Evolutionary conservation across 2,888 invertebrate species (phyloP).

Genomic region (Drosophila affinis): DNA sequence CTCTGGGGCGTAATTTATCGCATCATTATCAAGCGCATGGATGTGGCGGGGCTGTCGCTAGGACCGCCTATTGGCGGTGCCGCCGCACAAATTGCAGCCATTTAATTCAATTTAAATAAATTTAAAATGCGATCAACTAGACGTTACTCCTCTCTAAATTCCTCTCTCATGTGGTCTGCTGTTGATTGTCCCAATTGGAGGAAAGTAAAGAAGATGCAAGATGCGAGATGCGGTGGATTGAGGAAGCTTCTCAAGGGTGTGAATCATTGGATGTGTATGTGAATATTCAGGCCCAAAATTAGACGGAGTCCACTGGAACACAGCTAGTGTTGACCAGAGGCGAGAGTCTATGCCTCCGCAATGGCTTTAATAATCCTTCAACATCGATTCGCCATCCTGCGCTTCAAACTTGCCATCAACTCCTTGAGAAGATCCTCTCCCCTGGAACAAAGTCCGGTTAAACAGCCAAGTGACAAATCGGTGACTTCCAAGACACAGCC

Average conservation of each 20-base stretch:
- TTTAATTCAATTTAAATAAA: conserved; percentile 80
- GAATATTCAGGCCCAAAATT: not conserved
- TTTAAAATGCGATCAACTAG: conserved; percentile 74
- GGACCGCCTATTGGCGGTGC: conserved; percentile 46
- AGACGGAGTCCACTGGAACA: not conserved
- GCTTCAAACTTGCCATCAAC: not conserved
- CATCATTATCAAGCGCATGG: conserved; percentile 51
- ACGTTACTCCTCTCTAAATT: conserved; percentile 13
- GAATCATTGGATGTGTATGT: conserved; percentile 8
- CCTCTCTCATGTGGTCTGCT: conserved; percentile 9
- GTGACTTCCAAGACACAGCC: conserved; percentile 27
- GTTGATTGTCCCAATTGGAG: conserved; percentile 29
- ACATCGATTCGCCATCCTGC: not conserved
- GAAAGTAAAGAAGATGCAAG: not conserved
- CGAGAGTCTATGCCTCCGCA: no score
- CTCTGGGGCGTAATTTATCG: conserved; percentile 47
- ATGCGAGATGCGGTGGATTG: not conserved
- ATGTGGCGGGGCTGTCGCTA: conserved; percentile 45
- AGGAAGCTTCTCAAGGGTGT: conserved; percentile 2
- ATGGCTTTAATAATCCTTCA: not conserved
- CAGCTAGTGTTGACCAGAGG: no score
- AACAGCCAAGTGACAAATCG: conserved; percentile 68
- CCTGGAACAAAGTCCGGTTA: conserved; percentile 41
- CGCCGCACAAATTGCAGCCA: conserved; percentile 74
- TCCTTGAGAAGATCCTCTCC: not conserved